A percentile compares a stretch with the other conserved stretches of the same genome.
These are phyloP conservation scores for Adrianichthys oophorus DNA, from an alignment of 2,797 vertebrate species.

Conservation along the genomic window DNA sequence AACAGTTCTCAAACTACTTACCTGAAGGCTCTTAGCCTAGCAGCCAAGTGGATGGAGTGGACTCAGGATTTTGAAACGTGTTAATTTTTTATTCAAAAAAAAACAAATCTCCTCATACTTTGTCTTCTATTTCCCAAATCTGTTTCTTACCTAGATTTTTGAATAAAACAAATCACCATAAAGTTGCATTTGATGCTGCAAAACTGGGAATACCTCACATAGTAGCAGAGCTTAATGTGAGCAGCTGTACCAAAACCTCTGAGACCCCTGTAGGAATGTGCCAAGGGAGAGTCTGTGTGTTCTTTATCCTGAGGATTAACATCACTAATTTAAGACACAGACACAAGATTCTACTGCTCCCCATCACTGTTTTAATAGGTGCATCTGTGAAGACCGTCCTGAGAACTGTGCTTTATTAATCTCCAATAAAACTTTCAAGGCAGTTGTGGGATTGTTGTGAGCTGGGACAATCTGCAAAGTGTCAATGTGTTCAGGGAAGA, in stretches of 20 bases:
- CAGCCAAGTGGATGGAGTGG: slow-evolving; percentile 14
- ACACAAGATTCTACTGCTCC: slow-evolving; percentile 44
- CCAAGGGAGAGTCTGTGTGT: slow-evolving; percentile 38
- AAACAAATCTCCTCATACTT: neutral
- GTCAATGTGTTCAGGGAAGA: too few species aligned
- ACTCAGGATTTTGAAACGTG: slow-evolving; percentile 7
- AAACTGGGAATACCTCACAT: slow-evolving; percentile 39
- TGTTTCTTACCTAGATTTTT: slow-evolving; percentile 8
- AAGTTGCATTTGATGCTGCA: neutral
- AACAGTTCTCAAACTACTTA: slow-evolving; percentile 46
- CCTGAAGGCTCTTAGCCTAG: slow-evolving; percentile 41
- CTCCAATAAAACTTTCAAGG: slow-evolving; percentile 1
- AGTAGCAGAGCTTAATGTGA: slow-evolving; percentile 26
- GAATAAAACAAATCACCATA: slow-evolving; percentile 19
- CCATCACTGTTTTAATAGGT: slow-evolving; percentile 36
- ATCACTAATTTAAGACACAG: slow-evolving; percentile 52
- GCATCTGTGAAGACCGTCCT: slow-evolving; percentile 20
- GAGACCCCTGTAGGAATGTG: slow-evolving; percentile 29
- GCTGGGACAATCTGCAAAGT: too few species aligned
- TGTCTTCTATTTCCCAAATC: neutral
- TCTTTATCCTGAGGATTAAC: slow-evolving; percentile 51
- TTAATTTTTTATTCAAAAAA: too few species aligned
- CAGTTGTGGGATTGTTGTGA: neutral
- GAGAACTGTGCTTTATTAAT: slow-evolving; percentile 1
- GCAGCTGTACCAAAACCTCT: slow-evolving; percentile 46